A percentile compares a stretch with the other conserved stretches of the same genome.
phyloP scores from a whole-genome alignment of 1,140 invertebrate species.

The Anagrus nilaparvatae region DNA sequence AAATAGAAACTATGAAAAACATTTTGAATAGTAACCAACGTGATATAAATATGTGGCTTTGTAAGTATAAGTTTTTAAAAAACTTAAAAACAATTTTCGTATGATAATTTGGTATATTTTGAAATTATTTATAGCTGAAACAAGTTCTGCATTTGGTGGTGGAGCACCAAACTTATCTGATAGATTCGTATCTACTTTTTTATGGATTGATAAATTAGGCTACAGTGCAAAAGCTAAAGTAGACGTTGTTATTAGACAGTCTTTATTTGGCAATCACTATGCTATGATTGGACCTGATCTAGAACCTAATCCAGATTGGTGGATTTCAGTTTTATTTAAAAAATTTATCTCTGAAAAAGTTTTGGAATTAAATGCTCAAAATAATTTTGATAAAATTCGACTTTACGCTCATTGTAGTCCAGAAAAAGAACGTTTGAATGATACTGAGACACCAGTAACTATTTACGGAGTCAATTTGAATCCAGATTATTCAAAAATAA shows the following conservation, averaged over 20 bases:
- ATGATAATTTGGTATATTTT: constrained; percentile 7
- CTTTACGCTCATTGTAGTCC: constrained; percentile 56
- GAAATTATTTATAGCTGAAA: constrained; percentile 47
- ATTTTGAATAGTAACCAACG: constrained; percentile 39
- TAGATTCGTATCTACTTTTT: constrained; percentile 58
- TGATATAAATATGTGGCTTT: constrained; percentile 54
- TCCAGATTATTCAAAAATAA: constrained; percentile 32
- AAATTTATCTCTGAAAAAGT: constrained; percentile 57
- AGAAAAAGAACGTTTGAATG: constrained; percentile 27
- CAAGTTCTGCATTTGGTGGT: constrained; percentile 63
- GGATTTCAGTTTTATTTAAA: constrained; percentile 61
- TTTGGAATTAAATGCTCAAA: constrained; percentile 36
- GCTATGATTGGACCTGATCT: constrained; percentile 53
- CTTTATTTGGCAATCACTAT: constrained; percentile 58
- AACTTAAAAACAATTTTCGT: neutral
- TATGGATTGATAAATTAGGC: constrained; percentile 73
- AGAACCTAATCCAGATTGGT: constrained; percentile 60
- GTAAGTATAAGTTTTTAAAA: constrained; percentile 28
- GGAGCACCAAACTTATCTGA: constrained; percentile 62
- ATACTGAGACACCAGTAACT: constrained; percentile 34
- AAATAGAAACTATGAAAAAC: constrained; percentile 47
- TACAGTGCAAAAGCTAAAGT: constrained; percentile 54
- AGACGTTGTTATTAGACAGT: constrained; percentile 59
- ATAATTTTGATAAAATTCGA: constrained; percentile 38
- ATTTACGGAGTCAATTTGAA: constrained; percentile 53